Base-by-base conservation (phyloP, 1,140 invertebrate genomes). In the Eueides isabella region DNA sequence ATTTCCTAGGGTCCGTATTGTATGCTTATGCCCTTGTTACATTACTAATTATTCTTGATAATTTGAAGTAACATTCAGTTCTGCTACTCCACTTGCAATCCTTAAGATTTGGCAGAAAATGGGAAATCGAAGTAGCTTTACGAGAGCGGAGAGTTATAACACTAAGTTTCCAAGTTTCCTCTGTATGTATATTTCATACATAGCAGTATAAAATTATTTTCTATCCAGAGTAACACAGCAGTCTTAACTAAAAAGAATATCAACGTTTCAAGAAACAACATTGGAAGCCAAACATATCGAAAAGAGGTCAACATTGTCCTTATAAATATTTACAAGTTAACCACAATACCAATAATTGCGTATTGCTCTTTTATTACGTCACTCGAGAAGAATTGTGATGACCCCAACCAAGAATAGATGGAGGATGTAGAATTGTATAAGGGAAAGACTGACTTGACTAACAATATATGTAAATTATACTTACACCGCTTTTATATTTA, bases 351-450 rank as follows among this genome's bases (percentile, higher is more conserved):
- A 55, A 55, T 55, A 55, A 55, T 26, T 23, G 23, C 26, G 48
- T 55, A 55, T 55, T 23, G 48, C n/a, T 55, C 48, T 14, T 55
- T 55, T 55, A 55, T 55, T 23, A 55, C 48, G 48, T 55, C 48
- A 55, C 48, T 55, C 26, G 7, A 5, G 11, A 23, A 23, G 48
- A 55, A 55, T 26, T 23, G 48, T 55, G 19, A 16, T 55, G 48
- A 55, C 48, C 48, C 48, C 48, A 14, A 55, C 48, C 26, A 4
- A 7, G 48, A 26, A 23, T 11, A 55, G 48, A 55, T 55, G 48
- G 23, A 55, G 2, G 11, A 11, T 55, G 11, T 26, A 11, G 12
- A 55, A 26, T 23, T 12, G 19, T 26, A 55, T 26, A 3, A 55
- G 2, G 48, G 23, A 9, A 23, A 55, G 48, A 55, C 48, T 55